Conservation (phyloP, 2,113 vertebrate genomes). For the Condylura cristata region DNA sequence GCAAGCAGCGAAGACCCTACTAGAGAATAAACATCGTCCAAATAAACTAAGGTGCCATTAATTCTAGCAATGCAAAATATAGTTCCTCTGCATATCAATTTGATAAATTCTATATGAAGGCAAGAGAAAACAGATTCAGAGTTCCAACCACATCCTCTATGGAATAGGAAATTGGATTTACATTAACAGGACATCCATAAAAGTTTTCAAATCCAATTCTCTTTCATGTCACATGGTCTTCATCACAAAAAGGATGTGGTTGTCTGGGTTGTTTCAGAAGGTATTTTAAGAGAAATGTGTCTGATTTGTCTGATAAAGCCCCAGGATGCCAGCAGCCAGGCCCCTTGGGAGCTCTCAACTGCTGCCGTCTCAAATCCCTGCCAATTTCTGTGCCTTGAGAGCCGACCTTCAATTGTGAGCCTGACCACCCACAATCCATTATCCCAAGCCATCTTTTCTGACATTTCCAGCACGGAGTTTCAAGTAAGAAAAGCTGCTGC, state of each 20-base stretch:
- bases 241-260: background rate
- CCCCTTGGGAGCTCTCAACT: background rate
- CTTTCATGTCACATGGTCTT: background rate
- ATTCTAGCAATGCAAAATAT: background rate
- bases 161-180: conserved; percentile 43
- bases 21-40: background rate
- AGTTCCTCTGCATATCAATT: background rate
- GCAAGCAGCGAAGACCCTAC: background rate
- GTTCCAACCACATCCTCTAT: background rate
- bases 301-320: background rate
- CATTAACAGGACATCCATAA: background rate
- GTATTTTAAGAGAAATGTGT: background rate
- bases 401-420: background rate
- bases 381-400: background rate
- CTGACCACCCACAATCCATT: background rate
- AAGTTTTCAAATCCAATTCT: background rate
- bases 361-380: background rate
- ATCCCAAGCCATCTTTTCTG: background rate
- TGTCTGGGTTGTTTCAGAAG: background rate
- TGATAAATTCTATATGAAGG: conserved; percentile 17
- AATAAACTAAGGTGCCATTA: background rate
- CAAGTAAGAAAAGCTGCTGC: background rate
- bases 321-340: background rate
- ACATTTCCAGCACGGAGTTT: background rate
- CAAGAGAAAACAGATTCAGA: conserved; percentile 40